These are phyloP conservation scores for Bombus confusus DNA, from an alignment of 1,140 invertebrate genomes.

Conservation along the genomic window DNA sequence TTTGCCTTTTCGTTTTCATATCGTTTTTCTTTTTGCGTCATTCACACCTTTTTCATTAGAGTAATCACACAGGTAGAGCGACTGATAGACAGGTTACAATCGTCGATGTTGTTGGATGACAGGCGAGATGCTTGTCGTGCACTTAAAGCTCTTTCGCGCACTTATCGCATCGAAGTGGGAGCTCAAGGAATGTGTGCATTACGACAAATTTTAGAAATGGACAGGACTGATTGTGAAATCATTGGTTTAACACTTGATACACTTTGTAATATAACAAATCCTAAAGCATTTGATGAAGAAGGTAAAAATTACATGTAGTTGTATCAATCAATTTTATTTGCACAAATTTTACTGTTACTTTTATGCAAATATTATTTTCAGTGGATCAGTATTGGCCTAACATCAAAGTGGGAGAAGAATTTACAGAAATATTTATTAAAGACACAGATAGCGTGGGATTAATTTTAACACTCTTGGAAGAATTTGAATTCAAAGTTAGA, in stretches of 20 bases:
- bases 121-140: constrained; percentile 97
- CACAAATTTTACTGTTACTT: background rate
- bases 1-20: background rate
- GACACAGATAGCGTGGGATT: constrained; percentile 93
- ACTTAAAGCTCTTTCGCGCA: constrained; percentile 95
- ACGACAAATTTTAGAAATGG: constrained; percentile 90
- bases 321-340: background rate
- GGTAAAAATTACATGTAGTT: constrained; percentile 80
- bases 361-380: constrained; percentile 46
- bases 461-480: constrained; percentile 94
- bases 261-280: constrained; percentile 94
- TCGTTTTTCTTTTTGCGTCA: no score
- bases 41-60: background rate
- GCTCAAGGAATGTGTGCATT: constrained; percentile 96
- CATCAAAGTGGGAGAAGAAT: constrained; percentile 91
- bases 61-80: constrained; percentile 90
- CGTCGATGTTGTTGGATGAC: constrained; percentile 96
- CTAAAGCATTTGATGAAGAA: constrained; percentile 92
- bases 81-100: constrained; percentile 94
- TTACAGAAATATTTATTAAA: constrained; percentile 99
- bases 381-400: constrained; percentile 80
- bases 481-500: constrained; percentile 96
- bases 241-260: constrained; percentile 96
- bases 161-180: constrained; percentile 97
- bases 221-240: constrained; percentile 95